Conservation (phyloP, 1,140 invertebrate species). For the Drosophila melanica region DNA sequence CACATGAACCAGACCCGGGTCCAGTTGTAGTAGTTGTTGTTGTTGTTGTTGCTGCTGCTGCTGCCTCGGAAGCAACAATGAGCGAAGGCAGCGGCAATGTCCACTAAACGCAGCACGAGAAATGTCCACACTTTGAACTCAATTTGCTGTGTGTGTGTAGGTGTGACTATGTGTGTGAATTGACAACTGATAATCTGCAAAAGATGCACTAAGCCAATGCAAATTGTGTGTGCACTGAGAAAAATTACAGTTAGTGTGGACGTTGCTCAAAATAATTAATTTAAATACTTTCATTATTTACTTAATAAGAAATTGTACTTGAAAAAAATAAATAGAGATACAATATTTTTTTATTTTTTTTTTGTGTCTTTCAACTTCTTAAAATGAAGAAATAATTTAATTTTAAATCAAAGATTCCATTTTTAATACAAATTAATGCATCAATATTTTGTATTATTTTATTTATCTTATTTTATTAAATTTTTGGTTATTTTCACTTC, state of each 20-base stretch:
- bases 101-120: conserved; percentile 56
- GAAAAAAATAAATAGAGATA: too few relatives aligned
- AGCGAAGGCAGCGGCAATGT: conserved; percentile 29
- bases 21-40: conserved; percentile 20
- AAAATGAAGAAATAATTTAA: too few relatives aligned
- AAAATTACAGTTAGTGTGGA: conserved; percentile 18
- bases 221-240: conserved; percentile 56
- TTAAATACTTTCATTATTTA: too few relatives aligned
- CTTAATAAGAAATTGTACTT: too few relatives aligned
- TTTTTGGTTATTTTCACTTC: too few relatives aligned
- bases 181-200: conserved; percentile 36
- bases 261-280: too few relatives aligned
- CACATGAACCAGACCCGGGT: conserved; percentile 39
- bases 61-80: conserved; percentile 70
- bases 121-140: conserved; percentile 73
- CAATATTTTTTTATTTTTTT: too few relatives aligned
- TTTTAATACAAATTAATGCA: too few relatives aligned
- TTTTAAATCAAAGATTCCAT: too few relatives aligned
- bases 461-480: too few relatives aligned
- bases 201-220: conserved; percentile 37
- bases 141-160: conserved; percentile 46
- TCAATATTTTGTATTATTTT: too few relatives aligned
- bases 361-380: too few relatives aligned
- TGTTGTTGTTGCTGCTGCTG: conserved; percentile 22
- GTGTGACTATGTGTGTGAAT: conserved; percentile 25